A percentile compares a stretch with the other conserved stretches of the same genome.
Evolutionary conservation across 2,797 vertebrate species (phyloP).

Genomic region (Enteromius paludinosus): DNA sequence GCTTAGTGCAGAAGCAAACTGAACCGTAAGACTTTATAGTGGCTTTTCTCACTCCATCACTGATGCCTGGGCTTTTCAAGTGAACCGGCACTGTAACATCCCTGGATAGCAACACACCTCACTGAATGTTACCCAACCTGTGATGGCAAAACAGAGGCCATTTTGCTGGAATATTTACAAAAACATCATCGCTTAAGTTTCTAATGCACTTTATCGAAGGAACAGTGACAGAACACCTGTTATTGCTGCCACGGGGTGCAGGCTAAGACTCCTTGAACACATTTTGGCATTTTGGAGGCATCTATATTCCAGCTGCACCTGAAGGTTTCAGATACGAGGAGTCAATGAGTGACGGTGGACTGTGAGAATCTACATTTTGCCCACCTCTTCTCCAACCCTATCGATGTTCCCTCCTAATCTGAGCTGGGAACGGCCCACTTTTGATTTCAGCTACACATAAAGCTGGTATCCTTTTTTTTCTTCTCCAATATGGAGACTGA

Average conservation of each 20-base stretch:
- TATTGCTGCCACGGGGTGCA: conserved; percentile 72
- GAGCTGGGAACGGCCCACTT: conserved; percentile 60
- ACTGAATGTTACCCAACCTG: conserved; percentile 34
- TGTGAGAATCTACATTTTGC: conserved; percentile 59
- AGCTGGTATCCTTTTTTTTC: conserved; percentile 62
- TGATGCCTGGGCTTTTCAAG: conserved; percentile 57
- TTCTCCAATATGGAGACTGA: conserved; percentile 83
- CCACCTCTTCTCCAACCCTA: conserved; percentile 53
- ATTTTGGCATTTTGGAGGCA: conserved; percentile 67
- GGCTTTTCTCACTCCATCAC: conserved; percentile 60
- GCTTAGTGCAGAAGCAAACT: conserved; percentile 71
- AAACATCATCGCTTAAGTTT: conserved; percentile 56
- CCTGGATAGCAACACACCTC: conserved; percentile 61
- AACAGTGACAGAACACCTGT: conserved; percentile 72
- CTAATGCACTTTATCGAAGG: conserved; percentile 75
- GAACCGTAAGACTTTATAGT: conserved; percentile 68
- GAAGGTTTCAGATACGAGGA: background rate
- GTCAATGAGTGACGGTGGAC: conserved; percentile 7
- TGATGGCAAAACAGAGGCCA: conserved; percentile 21
- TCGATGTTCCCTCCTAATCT: conserved; percentile 65
- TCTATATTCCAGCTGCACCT: conserved; percentile 53
- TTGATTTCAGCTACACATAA: conserved; percentile 67
- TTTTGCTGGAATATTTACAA: conserved; percentile 38
- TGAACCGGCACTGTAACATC: conserved; percentile 74
- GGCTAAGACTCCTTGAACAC: conserved; percentile 28